A percentile compares a stretch with the other conserved stretches of the same genome.
These are phyloP conservation scores for Alloplasta piceator DNA, from an alignment of 2,888 invertebrate genomes.

Conservation along the genomic window DNA sequence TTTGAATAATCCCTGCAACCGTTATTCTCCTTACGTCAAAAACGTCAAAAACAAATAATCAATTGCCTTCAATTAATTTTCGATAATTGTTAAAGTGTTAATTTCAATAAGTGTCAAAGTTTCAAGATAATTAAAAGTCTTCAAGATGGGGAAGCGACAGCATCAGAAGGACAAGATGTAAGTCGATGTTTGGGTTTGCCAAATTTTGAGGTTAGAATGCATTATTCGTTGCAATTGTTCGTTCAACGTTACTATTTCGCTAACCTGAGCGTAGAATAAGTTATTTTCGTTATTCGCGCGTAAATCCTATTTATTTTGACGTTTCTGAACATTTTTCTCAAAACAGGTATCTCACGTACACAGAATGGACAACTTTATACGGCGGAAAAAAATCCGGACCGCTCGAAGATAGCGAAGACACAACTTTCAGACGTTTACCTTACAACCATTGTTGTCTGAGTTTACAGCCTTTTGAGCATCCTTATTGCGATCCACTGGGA, in stretches of 20 bases:
- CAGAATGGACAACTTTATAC: constrained; percentile 95
- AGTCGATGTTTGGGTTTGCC: constrained; percentile 74
- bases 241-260: too few species aligned
- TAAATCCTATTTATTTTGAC: constrained; percentile 3
- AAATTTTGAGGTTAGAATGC: constrained; percentile 53
- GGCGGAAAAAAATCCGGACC: constrained; percentile 91
- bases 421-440: constrained; percentile 95
- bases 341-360: constrained; percentile 92
- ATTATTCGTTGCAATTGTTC: constrained; percentile 1
- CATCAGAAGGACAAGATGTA: constrained; percentile 98
- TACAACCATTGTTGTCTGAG: constrained; percentile 96
- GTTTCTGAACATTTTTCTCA: constrained; percentile 33
- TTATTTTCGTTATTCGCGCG: constrained; percentile 31
- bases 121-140: constrained; percentile 29
- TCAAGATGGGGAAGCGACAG: constrained; percentile 95
- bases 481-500: constrained; percentile 95
- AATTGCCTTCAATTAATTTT: too few species aligned
- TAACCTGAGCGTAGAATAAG: too few species aligned
- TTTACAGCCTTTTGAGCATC: constrained; percentile 95
- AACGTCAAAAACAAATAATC: too few species aligned
- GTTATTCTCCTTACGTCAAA: too few species aligned
- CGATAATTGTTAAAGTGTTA: too few species aligned
- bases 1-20: too few species aligned
- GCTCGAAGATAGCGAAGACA: constrained; percentile 89
- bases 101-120: background rate